Base-by-base conservation (phyloP, 35 echinoderm and acorn worm genomes). In the Strongylocentrotus purpuratus region DNA sequence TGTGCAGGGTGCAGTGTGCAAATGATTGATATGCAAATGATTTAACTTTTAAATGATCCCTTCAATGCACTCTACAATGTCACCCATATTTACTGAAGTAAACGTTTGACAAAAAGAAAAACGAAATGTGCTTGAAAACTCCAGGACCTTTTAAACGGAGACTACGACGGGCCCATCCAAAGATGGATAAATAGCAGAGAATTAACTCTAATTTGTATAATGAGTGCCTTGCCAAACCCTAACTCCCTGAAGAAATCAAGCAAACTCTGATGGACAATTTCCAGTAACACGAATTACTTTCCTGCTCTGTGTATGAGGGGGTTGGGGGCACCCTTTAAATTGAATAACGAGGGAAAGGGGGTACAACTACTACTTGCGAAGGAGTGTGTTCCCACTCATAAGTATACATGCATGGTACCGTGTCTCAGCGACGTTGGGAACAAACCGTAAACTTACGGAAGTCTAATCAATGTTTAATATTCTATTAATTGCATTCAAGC, bases 221-320 rank as follows among this genome's bases (percentile, higher is more conserved):
- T 78, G 25, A 78, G 65, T 78, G 65, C 22, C 65, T 22, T 78
- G 65, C 65, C 65, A 78, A 78, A 4, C 65, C 65, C 65, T 28
- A 28, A 78, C 65, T 78, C 65, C 65, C 65, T 78, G 15, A 7
- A 78, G 65, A n/a, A 78, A 78, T 78, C 65, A 78, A 78, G 20
- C 65, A 78, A 78, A 78, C 65, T 78, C 65, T 78, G 87, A 89
- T 89, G 87, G 87, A 89, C 87, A 89, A 89, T 89, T 89, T 89
- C 87, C 87, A 89, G 87, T 89, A 89, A 89, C 87, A 89, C 87
- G 87, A 89, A 89, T 89, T 33, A 46, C 87, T 89, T 89, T 89
- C 87, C 87, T 89, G 87, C 45, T 17, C 11, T 3, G 12, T 89
- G 12, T 89, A 46, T 46, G 87, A 89, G 87, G 32, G 33, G 87